Base-by-base conservation (phyloP, 2,888 invertebrate genomes). In the Caenorhabditis sp. region DNA sequence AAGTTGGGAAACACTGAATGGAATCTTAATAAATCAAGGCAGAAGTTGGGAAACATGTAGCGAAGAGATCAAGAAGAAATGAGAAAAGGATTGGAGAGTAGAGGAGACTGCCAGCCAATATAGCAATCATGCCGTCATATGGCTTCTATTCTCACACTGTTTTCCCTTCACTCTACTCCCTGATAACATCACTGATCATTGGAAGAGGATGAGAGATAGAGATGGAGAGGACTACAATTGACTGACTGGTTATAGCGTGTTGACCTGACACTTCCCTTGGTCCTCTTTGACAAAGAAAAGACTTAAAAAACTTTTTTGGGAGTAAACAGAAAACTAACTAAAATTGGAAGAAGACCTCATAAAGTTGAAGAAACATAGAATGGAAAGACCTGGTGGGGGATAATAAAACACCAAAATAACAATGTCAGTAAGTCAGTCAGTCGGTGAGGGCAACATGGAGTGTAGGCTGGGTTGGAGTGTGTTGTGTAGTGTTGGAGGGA, bases 101-200 rank as follows among this genome's bases (percentile, higher is more conserved):
- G 47, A 62, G n/a, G 18, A 18, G 11, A 24, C 4, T 32, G n/a
- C 13, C 5, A n/a, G 11, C 20, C 44, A 68, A 55, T 58, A 15
- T 69, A 32, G 56, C 68, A 58, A 24, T 40, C 40, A 28, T 32
- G 28, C 22, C 71, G 55, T 71, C 71, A 71, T 71, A 71, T 71
- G 71, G 71, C 53, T 62, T 55, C 44, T 18, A 32, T 51, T 32
- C 56, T 47, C 47, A 13, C 24, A 28, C 35, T 55, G 18, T 53
- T 61, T 61, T 61, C 53, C 58, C 35, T 56, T 56, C 58, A 50
- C 35, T 32, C 32, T 32, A 4, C 4, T 9, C 9, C 32, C 62
- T 60, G 64, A 72, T 64, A 65, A 65, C 74, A 74, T 74, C 74
- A 74, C 20, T 74, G 74, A 74, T 58, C 74, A 58, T 22, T 58